Evolutionary conservation across 2,113 vertebrate genomes (phyloP).

Genomic region (Setophaga coronata): DNA sequence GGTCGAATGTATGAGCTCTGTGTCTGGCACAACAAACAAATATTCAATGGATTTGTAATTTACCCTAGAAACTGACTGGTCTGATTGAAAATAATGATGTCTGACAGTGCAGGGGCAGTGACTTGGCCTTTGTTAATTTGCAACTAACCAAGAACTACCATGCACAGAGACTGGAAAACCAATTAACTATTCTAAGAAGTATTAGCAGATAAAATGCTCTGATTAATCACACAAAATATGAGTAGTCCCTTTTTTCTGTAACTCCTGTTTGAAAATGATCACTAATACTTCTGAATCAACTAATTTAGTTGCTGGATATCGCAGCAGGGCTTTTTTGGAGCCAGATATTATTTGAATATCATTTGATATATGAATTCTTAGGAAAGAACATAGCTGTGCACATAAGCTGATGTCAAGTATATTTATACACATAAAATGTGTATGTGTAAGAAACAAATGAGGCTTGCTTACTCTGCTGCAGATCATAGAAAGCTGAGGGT

Average conservation of each 20-base stretch:
- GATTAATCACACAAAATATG: constrained; percentile 55
- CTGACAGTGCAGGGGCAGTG: constrained; percentile 15
- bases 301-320: constrained; percentile 48
- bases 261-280: constrained; percentile 58
- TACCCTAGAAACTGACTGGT: constrained; percentile 49
- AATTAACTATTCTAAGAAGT: constrained; percentile 59
- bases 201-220: constrained; percentile 21
- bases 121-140: constrained; percentile 37
- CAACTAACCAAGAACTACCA: constrained; percentile 49
- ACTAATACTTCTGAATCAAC: constrained; percentile 37
- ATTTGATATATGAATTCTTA: constrained; percentile 26
- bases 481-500: neutral
- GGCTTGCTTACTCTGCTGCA: neutral
- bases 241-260: constrained; percentile 46
- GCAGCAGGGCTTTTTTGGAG: constrained; percentile 1
- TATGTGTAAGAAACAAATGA: neutral
- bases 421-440: neutral
- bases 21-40: constrained; percentile 40
- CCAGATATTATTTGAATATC: constrained; percentile 6
- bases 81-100: constrained; percentile 42
- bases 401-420: constrained; percentile 22
- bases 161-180: constrained; percentile 37
- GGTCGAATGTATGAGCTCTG: constrained; percentile 16
- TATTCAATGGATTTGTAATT: constrained; percentile 57
- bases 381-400: constrained; percentile 36